Base-by-base conservation (phyloP, 2,888 invertebrate genomes). In the Polydrusus tereticollis region DNA sequence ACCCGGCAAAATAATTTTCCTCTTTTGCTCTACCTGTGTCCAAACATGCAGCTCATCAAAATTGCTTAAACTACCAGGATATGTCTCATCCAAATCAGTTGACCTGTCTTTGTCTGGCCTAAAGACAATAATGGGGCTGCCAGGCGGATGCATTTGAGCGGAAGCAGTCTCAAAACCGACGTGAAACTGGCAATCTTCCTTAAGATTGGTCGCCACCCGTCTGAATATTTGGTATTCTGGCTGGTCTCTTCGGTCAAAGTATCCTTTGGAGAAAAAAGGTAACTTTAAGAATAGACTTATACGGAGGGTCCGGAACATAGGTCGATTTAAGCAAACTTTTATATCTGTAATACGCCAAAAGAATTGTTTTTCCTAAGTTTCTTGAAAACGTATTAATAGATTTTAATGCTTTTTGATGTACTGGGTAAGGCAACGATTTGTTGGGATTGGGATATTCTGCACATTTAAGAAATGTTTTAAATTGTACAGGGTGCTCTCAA, bases 181-280 rank as follows among this genome's bases (percentile, higher is more conserved):
- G 85, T 95, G 93, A 83, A 99, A 99, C 75, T 93, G 90, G 82
- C 99, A 99, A 82, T 99, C 99, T 82, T 99, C 97, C 83, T 98
- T 94, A 7, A 98, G 88, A 82, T 93, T 93, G 5, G 92, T 92
- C 0, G 98, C 96, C 4, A 94, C 94, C 81, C 91, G 90, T 58
- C 94, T 88, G 83, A 96, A 93, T 60, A 90, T 90, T 77, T 92
- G 89, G 85, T 95, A 97, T 81, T 95, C 94, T 0, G 91, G 90
- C 79, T 93, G 91, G 81, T 94, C 93, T 76, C 94, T 89, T 21
- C 89, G 87, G 79, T 94, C 94, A 86, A 97, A 97, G 84, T 96
- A 98, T 0, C 85, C 85, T 84, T 4, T 16, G 7, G 26, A 26
- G 7, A 26, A 5, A 26, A 7, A 26, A 26, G 7, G 26, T 26